These are phyloP conservation scores for Phenganax marumi DNA, from an alignment of 92 coral and sea anemone genomes.

Conservation along the genomic window DNA sequence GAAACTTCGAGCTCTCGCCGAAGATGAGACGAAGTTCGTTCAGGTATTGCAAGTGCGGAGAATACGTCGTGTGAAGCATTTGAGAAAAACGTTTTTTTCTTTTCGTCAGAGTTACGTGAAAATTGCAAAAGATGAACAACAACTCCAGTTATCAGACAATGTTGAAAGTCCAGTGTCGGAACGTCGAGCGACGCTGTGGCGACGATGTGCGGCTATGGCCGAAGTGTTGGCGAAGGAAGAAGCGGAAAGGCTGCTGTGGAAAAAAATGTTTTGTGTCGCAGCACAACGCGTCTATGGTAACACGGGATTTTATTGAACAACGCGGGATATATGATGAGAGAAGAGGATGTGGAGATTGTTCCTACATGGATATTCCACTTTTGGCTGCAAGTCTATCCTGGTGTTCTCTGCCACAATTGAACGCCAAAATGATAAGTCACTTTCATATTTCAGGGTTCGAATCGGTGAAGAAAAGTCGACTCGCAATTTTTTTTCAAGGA, in stretches of 20 bases:
- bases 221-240: conserved; percentile 89
- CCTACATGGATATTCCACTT: too few relatives aligned
- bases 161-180: conserved; percentile 68
- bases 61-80: too few relatives aligned
- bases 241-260: conserved; percentile 74
- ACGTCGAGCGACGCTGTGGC: conserved; percentile 86
- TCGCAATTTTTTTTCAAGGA: too few relatives aligned
- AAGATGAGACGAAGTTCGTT: conserved; percentile 64
- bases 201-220: conserved; percentile 96
- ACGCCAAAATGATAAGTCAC: too few relatives aligned
- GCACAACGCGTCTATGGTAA: conserved; percentile 67
- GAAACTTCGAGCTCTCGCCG: conserved; percentile 52
- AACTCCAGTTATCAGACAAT: conserved; percentile 74
- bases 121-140: conserved; percentile 62
- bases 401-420: too few relatives aligned
- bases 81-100: not conserved
- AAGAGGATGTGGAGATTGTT: too few relatives aligned
- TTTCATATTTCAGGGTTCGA: too few relatives aligned
- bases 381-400: too few relatives aligned
- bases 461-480: too few relatives aligned
- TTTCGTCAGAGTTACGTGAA: conserved; percentile 68
- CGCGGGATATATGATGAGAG: not conserved
- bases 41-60: conserved; percentile 55
- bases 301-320: conserved; percentile 59
- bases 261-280: conserved; percentile 70